These are phyloP conservation scores for Pteruthius melanotis DNA, from an alignment of 2,113 vertebrate genomes.

Conservation along the genomic window DNA sequence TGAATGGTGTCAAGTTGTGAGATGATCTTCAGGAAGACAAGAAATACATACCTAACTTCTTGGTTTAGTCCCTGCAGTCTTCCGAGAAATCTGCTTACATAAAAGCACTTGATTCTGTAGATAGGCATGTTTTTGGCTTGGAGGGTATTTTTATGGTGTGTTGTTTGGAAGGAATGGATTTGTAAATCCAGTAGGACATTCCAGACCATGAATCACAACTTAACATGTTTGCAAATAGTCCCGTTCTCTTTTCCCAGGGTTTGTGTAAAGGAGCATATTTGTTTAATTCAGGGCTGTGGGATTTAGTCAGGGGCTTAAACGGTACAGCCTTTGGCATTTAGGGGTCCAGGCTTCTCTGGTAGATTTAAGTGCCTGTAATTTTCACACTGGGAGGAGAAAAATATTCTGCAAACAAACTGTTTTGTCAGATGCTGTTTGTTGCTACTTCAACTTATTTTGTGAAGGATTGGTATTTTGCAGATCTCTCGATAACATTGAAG, in stretches of 20 bases:
- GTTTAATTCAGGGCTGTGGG: not conserved
- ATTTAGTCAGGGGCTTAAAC: not conserved
- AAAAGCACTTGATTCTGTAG: not conserved
- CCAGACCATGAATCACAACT: not conserved
- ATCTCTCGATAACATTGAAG: not conserved
- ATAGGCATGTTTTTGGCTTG: not conserved
- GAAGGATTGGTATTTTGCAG: not conserved
- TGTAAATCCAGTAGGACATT: not conserved
- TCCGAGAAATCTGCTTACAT: not conserved
- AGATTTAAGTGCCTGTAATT: not conserved
- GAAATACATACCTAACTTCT: not conserved
- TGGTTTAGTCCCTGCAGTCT: not conserved
- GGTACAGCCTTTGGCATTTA: not conserved
- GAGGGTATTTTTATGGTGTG: not conserved
- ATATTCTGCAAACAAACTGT: not conserved
- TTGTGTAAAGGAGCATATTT: not conserved
- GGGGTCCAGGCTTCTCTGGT: not conserved
- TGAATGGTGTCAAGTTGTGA: not conserved
- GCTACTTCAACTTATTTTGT: not conserved
- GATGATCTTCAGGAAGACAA: not conserved
- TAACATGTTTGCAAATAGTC: not conserved
- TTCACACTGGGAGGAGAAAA: not conserved
- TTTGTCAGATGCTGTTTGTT: not conserved
- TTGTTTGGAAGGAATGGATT: not conserved
- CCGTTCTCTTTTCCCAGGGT: not conserved